Evolutionary conservation across 2,888 invertebrate genomes (phyloP), one percentile per base, ranked within the genome.

Genomic region (Agriopis marginaria): DNA sequence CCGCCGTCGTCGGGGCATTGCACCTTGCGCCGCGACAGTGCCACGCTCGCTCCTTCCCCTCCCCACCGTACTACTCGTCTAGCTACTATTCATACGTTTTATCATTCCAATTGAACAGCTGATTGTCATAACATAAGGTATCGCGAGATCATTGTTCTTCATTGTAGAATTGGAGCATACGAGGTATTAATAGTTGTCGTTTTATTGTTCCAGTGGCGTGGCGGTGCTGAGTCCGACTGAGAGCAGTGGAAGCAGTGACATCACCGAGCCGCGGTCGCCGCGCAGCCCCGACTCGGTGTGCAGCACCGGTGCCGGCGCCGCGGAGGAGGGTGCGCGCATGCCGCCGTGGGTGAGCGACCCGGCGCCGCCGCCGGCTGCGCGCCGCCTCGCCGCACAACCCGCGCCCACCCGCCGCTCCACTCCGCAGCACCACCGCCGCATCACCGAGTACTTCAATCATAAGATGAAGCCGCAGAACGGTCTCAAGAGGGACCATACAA

Each of bases 211-310:
- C 95, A 98, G 98, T 95, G 98, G 98, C 79, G 97, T 98, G 85
- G 97, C 97, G 86, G 96, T 96, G 86, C 92, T 97, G 87, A 97
- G 97, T 93, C 96, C 97, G 84, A 95, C 96, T 72, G 97, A 97
- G 81, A 97, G 96, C 76, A 95, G 96, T 82, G 96, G 88, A 95
- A 95, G 95, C 82, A 97, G 97, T 92, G 98, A 97, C 93, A 97
- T 97, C 90, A 97, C 97, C 80, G 97, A 97, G 90, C 97, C 97
- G 67, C 97, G 97, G 76, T 97, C 97, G 70, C 98, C 98, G 80
- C 97, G 96, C 91, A 97, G 97, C 90, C 96, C 97, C 77, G 94
- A 95, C 83, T 95, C 95, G 76, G 88, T 89, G 83, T 89, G 93
- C 87, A 90, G 95, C 89, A 77, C 75, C 74, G 75, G 95, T 14